These are phyloP conservation scores for Antigone vipio DNA, from an alignment of 2,113 vertebrate genomes.

Conservation along the genomic window DNA sequence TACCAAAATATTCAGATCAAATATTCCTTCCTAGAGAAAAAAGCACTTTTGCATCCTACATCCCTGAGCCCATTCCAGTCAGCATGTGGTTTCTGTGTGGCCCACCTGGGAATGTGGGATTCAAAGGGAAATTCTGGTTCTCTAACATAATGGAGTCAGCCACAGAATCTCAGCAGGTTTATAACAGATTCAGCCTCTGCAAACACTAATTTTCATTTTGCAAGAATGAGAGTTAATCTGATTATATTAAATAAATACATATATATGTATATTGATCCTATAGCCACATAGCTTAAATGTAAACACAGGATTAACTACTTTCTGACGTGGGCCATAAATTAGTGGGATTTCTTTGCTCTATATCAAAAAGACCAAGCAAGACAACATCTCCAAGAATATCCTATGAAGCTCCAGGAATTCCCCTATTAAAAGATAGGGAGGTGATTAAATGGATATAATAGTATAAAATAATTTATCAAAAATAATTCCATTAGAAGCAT, in stretches of 20 bases:
- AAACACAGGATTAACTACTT: background rate
- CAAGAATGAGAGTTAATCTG: background rate
- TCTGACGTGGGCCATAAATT: background rate
- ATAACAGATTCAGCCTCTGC: background rate
- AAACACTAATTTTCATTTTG: background rate
- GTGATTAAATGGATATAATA: background rate
- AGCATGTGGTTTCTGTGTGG: background rate
- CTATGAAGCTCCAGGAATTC: background rate
- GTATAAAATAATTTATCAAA: background rate
- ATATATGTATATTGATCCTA: too few species aligned
- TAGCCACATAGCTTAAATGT: background rate
- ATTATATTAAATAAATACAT: background rate
- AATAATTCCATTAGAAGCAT: background rate
- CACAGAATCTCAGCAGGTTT: background rate
- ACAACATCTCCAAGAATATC: background rate
- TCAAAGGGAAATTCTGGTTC: background rate
- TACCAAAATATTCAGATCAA: background rate
- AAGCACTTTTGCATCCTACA: fast-evolving
- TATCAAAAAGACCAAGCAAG: background rate
- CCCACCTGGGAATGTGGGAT: background rate
- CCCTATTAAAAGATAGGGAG: background rate
- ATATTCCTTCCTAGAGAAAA: background rate
- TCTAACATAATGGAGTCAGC: background rate
- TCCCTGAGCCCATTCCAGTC: background rate
- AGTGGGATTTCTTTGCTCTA: background rate